A percentile compares a stretch with the other conserved stretches of the same genome.
phyloP scores from a whole-genome alignment of 2,797 vertebrate species.

The Cuniculus paca region DNA sequence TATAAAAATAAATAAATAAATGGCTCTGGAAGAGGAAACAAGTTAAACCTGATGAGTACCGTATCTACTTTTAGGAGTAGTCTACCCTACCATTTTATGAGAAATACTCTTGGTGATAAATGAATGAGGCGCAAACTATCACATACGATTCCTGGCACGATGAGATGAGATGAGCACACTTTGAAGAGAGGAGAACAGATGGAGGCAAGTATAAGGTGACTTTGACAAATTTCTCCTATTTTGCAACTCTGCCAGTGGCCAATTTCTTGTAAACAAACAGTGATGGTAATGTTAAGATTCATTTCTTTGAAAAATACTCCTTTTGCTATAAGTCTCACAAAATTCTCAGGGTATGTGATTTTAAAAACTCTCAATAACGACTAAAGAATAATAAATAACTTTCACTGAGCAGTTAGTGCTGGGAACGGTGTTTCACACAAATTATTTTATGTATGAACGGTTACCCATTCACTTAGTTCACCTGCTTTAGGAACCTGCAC shows the following conservation, averaged over 20 bases:
- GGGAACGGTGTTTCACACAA: not conserved
- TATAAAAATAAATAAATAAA: conserved; percentile 8
- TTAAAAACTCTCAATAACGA: not conserved
- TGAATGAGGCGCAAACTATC: not conserved
- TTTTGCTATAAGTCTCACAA: not conserved
- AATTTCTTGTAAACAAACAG: not conserved
- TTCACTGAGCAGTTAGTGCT: not conserved
- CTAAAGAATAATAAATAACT: conserved; percentile 39
- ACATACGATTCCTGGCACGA: not conserved
- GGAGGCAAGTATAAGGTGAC: not conserved
- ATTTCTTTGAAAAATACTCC: not conserved
- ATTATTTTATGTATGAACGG: conserved; percentile 27
- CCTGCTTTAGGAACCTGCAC: not conserved
- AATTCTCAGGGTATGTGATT: not conserved
- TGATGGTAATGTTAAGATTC: not conserved
- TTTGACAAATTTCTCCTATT: not conserved
- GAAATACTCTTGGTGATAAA: not conserved
- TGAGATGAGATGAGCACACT: not conserved
- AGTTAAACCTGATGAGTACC: not conserved
- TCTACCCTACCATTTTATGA: not conserved
- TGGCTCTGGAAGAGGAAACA: not conserved
- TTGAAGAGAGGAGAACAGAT: not conserved
- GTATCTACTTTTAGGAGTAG: not conserved
- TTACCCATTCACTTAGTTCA: not conserved
- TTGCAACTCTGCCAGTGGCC: not conserved